Evolutionary conservation across 2,888 invertebrate genomes (phyloP).

Genomic region (Callyntrura guangdongensis): DNA sequence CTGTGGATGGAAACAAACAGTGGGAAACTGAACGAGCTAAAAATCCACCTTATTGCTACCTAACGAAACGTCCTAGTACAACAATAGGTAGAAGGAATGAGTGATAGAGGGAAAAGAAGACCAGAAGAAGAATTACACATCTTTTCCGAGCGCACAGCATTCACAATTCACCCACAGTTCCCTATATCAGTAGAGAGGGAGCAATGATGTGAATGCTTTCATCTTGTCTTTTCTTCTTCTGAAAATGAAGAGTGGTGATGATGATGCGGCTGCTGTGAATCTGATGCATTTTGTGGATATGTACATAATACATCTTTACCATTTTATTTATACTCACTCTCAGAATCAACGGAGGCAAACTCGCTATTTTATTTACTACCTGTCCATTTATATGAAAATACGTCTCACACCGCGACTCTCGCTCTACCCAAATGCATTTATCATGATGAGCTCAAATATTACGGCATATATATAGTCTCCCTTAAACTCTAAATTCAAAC

Average conservation of each 20-base stretch:
- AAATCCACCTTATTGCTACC: slow-evolving; percentile 13
- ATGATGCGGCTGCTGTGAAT: not conserved
- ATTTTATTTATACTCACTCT: not conserved
- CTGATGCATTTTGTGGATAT: slow-evolving; percentile 12
- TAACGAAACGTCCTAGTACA: not conserved
- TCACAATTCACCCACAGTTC: too few species aligned
- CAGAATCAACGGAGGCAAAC: not conserved
- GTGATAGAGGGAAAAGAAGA: slow-evolving; percentile 53
- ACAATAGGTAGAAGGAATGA: slow-evolving; percentile 58
- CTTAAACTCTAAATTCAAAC: slow-evolving; percentile 5
- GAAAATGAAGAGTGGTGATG: not conserved
- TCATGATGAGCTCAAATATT: slow-evolving; percentile 22
- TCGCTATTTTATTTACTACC: slow-evolving; percentile 44
- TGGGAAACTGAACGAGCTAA: slow-evolving; percentile 55
- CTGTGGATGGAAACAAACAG: slow-evolving; percentile 46
- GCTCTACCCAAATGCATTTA: slow-evolving; percentile 20
- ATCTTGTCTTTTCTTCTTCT: slow-evolving; percentile 51
- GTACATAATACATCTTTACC: not conserved
- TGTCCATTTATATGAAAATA: slow-evolving; percentile 46
- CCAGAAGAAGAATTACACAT: slow-evolving; percentile 42
- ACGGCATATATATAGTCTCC: not conserved
- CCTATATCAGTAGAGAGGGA: not conserved
- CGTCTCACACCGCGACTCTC: slow-evolving; percentile 16
- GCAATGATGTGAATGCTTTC: slow-evolving; percentile 47
- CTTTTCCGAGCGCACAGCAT: not conserved